These are phyloP conservation scores for Thelaira solivaga DNA, from an alignment of 2,888 invertebrate genomes.

Conservation along the genomic window DNA sequence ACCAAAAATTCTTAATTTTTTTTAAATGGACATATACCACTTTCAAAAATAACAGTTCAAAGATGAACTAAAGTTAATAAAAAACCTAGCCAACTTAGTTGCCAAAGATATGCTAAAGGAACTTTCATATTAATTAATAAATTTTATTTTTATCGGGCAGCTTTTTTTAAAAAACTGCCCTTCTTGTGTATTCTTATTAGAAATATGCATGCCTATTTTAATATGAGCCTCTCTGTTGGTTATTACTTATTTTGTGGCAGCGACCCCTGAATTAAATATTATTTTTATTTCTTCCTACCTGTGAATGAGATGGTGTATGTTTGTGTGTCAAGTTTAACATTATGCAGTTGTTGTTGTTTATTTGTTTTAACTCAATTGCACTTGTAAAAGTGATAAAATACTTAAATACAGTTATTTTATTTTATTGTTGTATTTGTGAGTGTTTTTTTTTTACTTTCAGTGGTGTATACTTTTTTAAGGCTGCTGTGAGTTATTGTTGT, in stretches of 20 bases:
- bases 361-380: slow-evolving; percentile 1
- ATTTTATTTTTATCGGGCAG: too few relatives aligned
- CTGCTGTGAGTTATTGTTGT: neutral
- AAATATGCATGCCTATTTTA: too few relatives aligned
- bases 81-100: too few relatives aligned
- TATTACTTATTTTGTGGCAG: neutral
- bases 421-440: neutral
- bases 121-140: too few relatives aligned
- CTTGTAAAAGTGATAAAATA: neutral
- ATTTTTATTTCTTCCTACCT: slow-evolving; percentile 27
- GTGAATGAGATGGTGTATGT: neutral
- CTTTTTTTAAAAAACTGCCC: too few relatives aligned
- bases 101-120: too few relatives aligned
- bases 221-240: too few relatives aligned
- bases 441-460: neutral
- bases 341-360: neutral
- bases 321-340: slow-evolving; percentile 10
- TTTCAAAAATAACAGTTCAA: too few relatives aligned
- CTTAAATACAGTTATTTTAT: neutral
- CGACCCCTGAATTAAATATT: slow-evolving; percentile 5
- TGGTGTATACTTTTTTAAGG: neutral
- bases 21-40: too few relatives aligned
- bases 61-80: too few relatives aligned
- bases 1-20: too few relatives aligned
- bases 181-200: too few relatives aligned